Evolutionary conservation across 2,888 invertebrate genomes (phyloP).

Genomic region (Eubasilissa splendida): DNA sequence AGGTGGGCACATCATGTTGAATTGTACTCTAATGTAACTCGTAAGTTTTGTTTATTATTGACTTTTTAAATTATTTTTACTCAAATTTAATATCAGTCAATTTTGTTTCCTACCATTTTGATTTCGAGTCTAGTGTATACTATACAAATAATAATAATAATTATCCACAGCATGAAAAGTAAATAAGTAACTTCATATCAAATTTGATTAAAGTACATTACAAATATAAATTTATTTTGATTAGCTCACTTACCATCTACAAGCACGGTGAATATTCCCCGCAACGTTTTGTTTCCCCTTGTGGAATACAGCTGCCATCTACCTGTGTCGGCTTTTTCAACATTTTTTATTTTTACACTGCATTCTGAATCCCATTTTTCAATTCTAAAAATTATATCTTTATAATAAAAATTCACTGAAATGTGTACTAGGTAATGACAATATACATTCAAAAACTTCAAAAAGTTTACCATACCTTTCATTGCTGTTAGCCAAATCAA

Average conservation of each 20-base stretch:
- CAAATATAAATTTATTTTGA: too few relatives aligned
- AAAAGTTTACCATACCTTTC: slow-evolving; percentile 45
- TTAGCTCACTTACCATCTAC: slow-evolving; percentile 63
- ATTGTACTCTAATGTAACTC: too few relatives aligned
- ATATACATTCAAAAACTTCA: background rate
- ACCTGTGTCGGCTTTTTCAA: slow-evolving; percentile 64
- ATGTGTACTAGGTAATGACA: background rate
- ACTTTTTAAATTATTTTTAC: too few relatives aligned
- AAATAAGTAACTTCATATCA: too few relatives aligned
- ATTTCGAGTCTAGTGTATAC: too few relatives aligned
- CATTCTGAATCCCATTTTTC: slow-evolving; percentile 61
- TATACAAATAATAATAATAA: too few relatives aligned
- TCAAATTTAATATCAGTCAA: too few relatives aligned
- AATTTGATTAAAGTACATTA: too few relatives aligned
- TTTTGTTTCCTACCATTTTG: too few relatives aligned
- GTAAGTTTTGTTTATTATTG: too few relatives aligned
- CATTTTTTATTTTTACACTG: slow-evolving; percentile 65
- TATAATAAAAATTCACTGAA: background rate
- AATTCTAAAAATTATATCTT: slow-evolving; percentile 36
- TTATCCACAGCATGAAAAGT: too few relatives aligned
- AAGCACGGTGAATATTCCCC: slow-evolving; percentile 66
- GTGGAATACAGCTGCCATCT: slow-evolving; percentile 68
- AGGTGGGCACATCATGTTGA: too few relatives aligned
- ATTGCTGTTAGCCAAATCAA: slow-evolving; percentile 35
- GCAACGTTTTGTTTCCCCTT: slow-evolving; percentile 61